These are phyloP conservation scores for Genyomyrus donnyi DNA, from an alignment of 2,113 vertebrate genomes.

Conservation along the genomic window DNA sequence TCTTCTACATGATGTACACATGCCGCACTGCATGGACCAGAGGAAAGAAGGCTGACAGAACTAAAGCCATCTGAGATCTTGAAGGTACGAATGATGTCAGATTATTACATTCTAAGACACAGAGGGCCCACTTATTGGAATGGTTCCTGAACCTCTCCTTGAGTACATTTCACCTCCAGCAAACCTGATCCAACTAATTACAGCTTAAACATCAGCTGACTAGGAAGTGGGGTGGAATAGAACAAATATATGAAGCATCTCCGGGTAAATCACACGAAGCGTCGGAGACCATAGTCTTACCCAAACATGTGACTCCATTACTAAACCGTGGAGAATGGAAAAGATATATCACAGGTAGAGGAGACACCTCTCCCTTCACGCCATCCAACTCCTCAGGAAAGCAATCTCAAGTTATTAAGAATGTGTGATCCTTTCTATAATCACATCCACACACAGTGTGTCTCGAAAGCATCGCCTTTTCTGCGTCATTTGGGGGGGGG, in stretches of 20 bases:
- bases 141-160: not conserved
- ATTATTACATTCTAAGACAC: not conserved
- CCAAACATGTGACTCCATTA: not conserved
- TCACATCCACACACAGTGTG: not conserved
- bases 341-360: not conserved
- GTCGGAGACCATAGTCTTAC: not conserved
- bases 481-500: not conserved
- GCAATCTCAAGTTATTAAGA: conserved; percentile 4
- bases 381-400: not conserved
- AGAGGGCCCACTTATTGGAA: not conserved
- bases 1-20: not conserved
- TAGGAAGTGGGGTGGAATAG: not conserved
- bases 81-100: not conserved
- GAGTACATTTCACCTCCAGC: not conserved
- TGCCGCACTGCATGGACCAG: not conserved
- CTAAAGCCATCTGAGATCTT: not conserved
- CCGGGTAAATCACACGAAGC: not conserved
- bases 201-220: not conserved
- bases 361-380: not conserved
- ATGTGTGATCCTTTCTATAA: not conserved
- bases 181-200: not conserved
- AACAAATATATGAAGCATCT: not conserved
- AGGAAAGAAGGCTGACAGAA: not conserved
- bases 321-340: not conserved
- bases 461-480: not conserved